Percentiles rank a stretch among this genome's conserved stretches.
phyloP scores from a whole-genome alignment of 2,113 vertebrate species.

The Pipa parva region DNA sequence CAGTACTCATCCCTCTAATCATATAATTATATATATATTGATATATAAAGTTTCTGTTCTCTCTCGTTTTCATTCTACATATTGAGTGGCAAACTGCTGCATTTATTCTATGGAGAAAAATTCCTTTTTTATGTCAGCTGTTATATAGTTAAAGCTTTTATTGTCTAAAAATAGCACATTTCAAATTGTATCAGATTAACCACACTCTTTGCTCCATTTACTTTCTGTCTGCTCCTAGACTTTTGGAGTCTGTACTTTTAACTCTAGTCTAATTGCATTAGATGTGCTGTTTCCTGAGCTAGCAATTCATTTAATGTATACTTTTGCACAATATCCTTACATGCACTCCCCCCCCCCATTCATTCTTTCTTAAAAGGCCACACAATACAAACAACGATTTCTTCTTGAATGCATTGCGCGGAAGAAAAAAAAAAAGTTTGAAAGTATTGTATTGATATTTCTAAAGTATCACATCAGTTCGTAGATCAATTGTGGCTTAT shows the following conservation, averaged over 20 bases:
- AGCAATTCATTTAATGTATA: neutral
- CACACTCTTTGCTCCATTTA: neutral
- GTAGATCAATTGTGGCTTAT: slow-evolving; percentile 52
- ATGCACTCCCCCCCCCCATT: too few relatives aligned
- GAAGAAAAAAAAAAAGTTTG: slow-evolving; percentile 25
- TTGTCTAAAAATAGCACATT: slow-evolving; percentile 1
- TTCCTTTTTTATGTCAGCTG: neutral
- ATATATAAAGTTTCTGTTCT: too few relatives aligned
- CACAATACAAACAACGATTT: neutral
- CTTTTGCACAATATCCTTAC: too few relatives aligned
- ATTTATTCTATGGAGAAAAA: too few relatives aligned
- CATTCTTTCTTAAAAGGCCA: neutral
- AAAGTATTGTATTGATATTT: slow-evolving; percentile 37
- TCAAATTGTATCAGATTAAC: slow-evolving; percentile 17
- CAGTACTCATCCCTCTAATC: too few relatives aligned
- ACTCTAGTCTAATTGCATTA: neutral
- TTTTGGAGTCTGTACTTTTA: neutral
- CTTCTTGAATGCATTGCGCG: slow-evolving; percentile 41
- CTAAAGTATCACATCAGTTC: slow-evolving; percentile 40
- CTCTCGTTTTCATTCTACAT: too few relatives aligned
- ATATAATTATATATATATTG: too few relatives aligned
- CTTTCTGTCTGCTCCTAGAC: neutral
- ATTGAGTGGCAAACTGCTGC: too few relatives aligned
- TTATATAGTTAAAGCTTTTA: slow-evolving; percentile 13
- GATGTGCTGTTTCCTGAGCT: neutral